These are phyloP conservation scores for Centruroides vittatus DNA, from an alignment of 1,140 invertebrate species.

Conservation along the genomic window DNA sequence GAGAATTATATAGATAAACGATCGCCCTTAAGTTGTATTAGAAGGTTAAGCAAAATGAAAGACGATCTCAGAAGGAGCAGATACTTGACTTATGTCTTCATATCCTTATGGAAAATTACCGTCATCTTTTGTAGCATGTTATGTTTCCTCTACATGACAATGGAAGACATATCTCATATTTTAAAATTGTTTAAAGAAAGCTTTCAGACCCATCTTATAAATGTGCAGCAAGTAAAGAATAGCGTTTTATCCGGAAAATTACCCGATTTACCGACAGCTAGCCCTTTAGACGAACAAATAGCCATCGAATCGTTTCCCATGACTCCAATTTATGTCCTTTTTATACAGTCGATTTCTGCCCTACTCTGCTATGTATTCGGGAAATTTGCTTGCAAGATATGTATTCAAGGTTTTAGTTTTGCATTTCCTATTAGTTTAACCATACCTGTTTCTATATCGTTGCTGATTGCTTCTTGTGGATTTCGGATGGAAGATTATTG, in stretches of 20 bases:
- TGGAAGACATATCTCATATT: constrained; percentile 57
- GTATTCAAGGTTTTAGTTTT: constrained; percentile 69
- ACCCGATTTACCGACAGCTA: constrained; percentile 17
- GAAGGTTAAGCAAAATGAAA: constrained; percentile 61
- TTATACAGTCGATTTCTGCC: constrained; percentile 65
- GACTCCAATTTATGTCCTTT: constrained; percentile 51
- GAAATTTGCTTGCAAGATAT: constrained; percentile 91
- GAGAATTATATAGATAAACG: constrained; percentile 34
- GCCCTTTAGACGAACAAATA: constrained; percentile 13
- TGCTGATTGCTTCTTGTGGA: constrained; percentile 77
- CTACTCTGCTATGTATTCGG: constrained; percentile 82
- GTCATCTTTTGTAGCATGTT: constrained; percentile 38
- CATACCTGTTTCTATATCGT: constrained; percentile 72
- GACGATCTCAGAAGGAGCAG: constrained; percentile 56
- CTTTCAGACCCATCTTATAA: constrained; percentile 39
- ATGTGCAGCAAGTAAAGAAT: constrained; percentile 7
- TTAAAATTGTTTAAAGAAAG: constrained; percentile 57
- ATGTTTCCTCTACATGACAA: constrained; percentile 49
- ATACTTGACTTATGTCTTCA: constrained; percentile 41
- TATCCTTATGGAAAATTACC: constrained; percentile 27
- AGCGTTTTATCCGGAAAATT: not conserved
- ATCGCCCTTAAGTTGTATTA: constrained; percentile 45
- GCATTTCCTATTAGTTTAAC: constrained; percentile 85
- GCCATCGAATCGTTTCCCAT: constrained; percentile 13
- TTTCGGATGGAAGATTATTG: constrained; percentile 69